Evolutionary conservation across 2,888 invertebrate species (phyloP).

Genomic region (Plebejus anna): DNA sequence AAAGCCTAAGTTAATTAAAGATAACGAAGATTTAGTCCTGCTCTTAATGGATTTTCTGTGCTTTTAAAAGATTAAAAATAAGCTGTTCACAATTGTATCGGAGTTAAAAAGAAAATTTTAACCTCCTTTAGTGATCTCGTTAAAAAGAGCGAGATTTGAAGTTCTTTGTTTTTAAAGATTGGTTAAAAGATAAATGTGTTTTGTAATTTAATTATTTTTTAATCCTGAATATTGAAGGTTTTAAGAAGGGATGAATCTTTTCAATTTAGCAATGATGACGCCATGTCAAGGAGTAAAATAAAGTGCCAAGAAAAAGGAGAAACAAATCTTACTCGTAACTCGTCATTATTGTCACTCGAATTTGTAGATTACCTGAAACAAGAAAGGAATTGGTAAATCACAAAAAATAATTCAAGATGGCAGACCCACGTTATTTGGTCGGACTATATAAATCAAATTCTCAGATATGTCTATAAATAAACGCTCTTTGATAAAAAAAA

Average conservation of each 20-base stretch:
- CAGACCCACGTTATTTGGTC: too few relatives aligned
- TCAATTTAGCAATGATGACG: background rate
- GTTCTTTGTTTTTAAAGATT: constrained; percentile 1
- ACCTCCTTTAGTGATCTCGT: constrained; percentile 14
- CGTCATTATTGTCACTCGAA: background rate
- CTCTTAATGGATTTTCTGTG: constrained; percentile 29
- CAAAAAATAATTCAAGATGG: background rate
- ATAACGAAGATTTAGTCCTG: constrained; percentile 35
- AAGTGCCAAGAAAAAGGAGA: background rate
- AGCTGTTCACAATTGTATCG: constrained; percentile 26
- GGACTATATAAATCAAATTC: too few relatives aligned
- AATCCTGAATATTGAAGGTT: background rate
- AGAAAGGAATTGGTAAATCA: background rate
- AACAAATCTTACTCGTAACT: background rate
- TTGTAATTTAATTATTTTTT: background rate
- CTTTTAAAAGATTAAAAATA: constrained; percentile 22
- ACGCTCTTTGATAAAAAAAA: too few relatives aligned
- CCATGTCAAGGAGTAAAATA: background rate
- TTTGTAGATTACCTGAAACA: constrained; percentile 20
- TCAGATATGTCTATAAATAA: too few relatives aligned
- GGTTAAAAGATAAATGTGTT: background rate
- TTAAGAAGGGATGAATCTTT: background rate
- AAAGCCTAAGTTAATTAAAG: constrained; percentile 41
- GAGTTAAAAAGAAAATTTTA: constrained; percentile 22
- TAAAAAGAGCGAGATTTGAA: background rate